These are phyloP conservation scores for Thera obeliscata DNA, from an alignment of 2,888 invertebrate genomes.

Conservation along the genomic window DNA sequence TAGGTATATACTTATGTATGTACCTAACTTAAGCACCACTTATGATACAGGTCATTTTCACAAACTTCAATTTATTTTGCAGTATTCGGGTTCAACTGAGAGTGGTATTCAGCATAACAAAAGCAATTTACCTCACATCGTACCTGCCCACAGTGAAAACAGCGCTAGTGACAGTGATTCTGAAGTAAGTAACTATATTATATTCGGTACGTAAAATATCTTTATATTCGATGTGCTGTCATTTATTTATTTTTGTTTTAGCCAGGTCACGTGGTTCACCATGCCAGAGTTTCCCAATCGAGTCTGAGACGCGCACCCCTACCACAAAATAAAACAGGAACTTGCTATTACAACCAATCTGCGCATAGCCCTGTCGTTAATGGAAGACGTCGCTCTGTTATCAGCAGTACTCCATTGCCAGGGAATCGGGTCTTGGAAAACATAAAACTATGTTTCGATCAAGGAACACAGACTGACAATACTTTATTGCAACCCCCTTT, in stretches of 20 bases:
- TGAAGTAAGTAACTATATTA: conserved; percentile 42
- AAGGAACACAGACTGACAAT: conserved; percentile 61
- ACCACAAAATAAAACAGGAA: conserved; percentile 20
- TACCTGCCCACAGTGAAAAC: conserved; percentile 41
- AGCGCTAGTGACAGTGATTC: conserved; percentile 51
- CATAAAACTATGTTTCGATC: conserved; percentile 50
- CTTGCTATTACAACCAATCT: conserved; percentile 8
- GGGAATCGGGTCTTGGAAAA: conserved; percentile 36
- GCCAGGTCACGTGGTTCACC: conserved; percentile 18
- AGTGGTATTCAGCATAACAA: conserved; percentile 24
- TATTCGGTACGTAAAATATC: no score
- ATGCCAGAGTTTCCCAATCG: conserved; percentile 12
- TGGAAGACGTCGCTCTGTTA: conserved; percentile 45
- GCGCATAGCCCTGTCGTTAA: conserved; percentile 23
- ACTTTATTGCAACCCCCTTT: conserved; percentile 34
- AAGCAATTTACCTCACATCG: conserved; percentile 36
- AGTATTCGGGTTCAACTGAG: conserved; percentile 34
- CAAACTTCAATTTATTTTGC: conserved; percentile 6
- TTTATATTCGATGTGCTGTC: not conserved
- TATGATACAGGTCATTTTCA: not conserved
- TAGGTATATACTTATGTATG: no score
- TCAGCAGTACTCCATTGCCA: conserved; percentile 59
- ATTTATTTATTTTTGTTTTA: not conserved
- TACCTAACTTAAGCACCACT: no score
- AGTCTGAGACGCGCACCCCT: conserved; percentile 18